These are phyloP conservation scores for Tenthredo scrophulariae DNA, from an alignment of 2,888 invertebrate genomes.

Conservation along the genomic window DNA sequence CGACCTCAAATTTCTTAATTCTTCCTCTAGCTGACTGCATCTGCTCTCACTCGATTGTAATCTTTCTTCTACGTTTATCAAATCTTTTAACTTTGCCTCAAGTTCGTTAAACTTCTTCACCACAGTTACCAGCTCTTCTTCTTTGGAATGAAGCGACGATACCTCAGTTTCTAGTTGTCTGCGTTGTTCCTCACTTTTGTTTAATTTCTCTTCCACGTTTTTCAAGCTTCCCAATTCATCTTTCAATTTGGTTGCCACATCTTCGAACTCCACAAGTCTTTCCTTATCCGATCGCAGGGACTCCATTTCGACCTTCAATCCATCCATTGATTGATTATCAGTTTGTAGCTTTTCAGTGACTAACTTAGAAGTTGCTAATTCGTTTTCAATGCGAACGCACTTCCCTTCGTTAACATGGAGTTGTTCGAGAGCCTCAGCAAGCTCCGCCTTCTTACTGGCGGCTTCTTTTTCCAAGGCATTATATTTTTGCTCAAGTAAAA, in stretches of 20 bases:
- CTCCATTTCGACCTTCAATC: constrained; percentile 66
- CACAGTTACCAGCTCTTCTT: constrained; percentile 52
- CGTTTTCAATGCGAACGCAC: constrained; percentile 54
- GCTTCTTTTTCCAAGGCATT: constrained; percentile 64
- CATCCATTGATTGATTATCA: constrained; percentile 54
- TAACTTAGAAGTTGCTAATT: constrained; percentile 55
- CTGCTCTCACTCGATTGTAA: constrained; percentile 53
- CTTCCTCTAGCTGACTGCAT: constrained; percentile 63
- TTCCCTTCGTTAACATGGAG: constrained; percentile 54
- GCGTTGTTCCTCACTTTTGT: constrained; percentile 24
- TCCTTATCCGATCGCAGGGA: constrained; percentile 57
- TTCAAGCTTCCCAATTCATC: constrained; percentile 53
- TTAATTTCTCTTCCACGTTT: constrained; percentile 52
- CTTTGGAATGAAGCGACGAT: constrained; percentile 38
- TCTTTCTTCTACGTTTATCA: constrained; percentile 56
- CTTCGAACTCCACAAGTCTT: constrained; percentile 60
- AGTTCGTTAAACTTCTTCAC: constrained; percentile 48
- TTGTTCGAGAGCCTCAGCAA: constrained; percentile 47
- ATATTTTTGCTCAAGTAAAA: constrained; percentile 71
- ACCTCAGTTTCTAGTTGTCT: constrained; percentile 39
- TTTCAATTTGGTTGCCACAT: constrained; percentile 53
- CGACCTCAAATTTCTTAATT: constrained; percentile 66
- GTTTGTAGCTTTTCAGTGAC: constrained; percentile 48
- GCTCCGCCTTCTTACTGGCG: constrained; percentile 53
- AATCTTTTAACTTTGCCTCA: constrained; percentile 53